phyloP scores from a whole-genome alignment of 2,888 invertebrate species.

The Protonemura montana region DNA sequence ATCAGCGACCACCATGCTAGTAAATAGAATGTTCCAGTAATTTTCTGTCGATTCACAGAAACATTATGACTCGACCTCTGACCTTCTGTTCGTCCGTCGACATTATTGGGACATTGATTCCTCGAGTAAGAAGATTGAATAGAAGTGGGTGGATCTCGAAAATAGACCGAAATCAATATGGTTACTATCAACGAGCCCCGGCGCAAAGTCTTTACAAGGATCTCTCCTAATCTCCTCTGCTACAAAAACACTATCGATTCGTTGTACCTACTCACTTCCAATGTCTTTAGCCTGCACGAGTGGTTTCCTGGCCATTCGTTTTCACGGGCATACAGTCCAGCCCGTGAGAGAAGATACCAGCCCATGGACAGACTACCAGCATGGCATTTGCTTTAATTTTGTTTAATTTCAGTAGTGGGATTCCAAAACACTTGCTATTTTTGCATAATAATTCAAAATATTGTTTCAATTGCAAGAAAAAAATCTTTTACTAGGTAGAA shows the following conservation, averaged over 20 bases:
- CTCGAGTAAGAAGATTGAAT: background rate
- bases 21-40: background rate
- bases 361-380: too few species aligned
- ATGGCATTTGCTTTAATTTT: too few species aligned
- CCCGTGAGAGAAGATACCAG: too few species aligned
- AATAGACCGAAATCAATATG: slow-evolving; percentile 1
- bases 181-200: background rate
- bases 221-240: background rate
- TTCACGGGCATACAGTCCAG: too few species aligned
- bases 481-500: too few species aligned
- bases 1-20: too few species aligned
- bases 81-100: background rate
- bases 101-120: background rate
- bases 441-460: too few species aligned
- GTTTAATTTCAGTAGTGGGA: too few species aligned
- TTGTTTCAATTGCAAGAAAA: too few species aligned
- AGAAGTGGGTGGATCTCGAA: slow-evolving; percentile 1
- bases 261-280: background rate
- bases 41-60: background rate
- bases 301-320: background rate
- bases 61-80: background rate
- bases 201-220: background rate
- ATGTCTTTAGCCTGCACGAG: background rate
- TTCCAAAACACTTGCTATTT: too few species aligned
- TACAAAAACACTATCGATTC: slow-evolving; percentile 12